phyloP scores from a whole-genome alignment of 2,797 vertebrate species.

The Fringilla coelebs region DNA sequence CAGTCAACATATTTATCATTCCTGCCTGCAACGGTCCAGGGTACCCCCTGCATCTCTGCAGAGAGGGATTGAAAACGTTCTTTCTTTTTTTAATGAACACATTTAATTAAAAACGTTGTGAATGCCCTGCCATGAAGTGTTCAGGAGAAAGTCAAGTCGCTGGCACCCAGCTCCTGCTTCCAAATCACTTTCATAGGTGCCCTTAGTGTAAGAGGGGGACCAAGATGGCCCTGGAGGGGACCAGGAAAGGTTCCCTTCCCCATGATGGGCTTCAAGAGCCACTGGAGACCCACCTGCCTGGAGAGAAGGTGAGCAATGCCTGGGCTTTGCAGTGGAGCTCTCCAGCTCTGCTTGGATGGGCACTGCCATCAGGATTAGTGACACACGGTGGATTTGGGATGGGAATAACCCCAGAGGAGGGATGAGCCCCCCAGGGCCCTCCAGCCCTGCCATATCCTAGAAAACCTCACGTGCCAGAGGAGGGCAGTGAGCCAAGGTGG shows the following conservation, averaged over 20 bases:
- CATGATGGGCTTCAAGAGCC: fast-evolving
- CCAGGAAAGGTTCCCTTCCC: not conserved
- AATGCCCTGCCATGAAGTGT: not conserved
- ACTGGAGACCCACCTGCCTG: not conserved
- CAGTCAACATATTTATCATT: slow-evolving; percentile 67
- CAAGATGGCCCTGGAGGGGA: not conserved
- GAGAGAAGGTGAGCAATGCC: not conserved
- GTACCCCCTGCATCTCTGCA: slow-evolving; percentile 29
- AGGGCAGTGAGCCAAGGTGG: not conserved
- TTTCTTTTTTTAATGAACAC: slow-evolving; percentile 32
- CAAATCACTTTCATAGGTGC: fast-evolving
- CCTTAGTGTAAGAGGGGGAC: not conserved
- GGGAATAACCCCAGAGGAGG: not conserved
- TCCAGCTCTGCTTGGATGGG: not conserved
- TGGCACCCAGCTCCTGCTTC: not conserved
- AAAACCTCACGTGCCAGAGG: not conserved
- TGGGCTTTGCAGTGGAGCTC: not conserved
- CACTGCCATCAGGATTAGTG: not conserved
- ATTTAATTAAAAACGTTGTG: slow-evolving; percentile 39
- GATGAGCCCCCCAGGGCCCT: not conserved
- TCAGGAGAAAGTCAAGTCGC: not conserved
- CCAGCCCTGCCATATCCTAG: not conserved
- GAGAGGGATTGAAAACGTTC: slow-evolving; percentile 25
- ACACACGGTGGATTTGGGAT: fast-evolving
- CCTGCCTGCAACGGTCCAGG: slow-evolving; percentile 19